phyloP scores from a whole-genome alignment of 2,888 invertebrate genomes.

The Volucella zonaria region DNA sequence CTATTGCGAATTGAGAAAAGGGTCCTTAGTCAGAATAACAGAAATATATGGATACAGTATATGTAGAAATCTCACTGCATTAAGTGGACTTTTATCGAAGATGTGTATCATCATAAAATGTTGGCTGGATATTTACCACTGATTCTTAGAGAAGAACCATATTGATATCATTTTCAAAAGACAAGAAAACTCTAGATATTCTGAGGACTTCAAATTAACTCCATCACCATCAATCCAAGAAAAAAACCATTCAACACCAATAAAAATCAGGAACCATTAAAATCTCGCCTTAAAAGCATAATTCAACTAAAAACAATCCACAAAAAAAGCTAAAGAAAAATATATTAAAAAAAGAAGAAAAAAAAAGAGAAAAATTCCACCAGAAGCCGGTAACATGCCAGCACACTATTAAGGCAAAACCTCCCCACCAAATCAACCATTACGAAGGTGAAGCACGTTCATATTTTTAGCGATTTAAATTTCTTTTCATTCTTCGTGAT shows the following conservation, averaged over 20 bases:
- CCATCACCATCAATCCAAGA: neutral
- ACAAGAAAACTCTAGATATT: neutral
- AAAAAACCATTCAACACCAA: conserved; percentile 8
- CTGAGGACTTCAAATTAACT: conserved; percentile 10
- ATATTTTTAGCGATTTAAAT: conserved; percentile 60
- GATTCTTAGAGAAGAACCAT: too few relatives aligned
- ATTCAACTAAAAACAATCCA: conserved; percentile 15
- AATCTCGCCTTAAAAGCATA: conserved; percentile 24
- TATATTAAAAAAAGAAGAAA: neutral
- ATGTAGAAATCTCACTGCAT: neutral
- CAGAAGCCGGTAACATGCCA: conserved; percentile 11
- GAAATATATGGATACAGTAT: neutral
- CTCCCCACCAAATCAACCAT: conserved; percentile 33
- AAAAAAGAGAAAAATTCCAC: neutral
- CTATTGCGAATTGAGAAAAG: neutral
- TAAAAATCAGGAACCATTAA: conserved; percentile 24
- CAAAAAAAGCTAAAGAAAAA: neutral
- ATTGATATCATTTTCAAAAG: too few relatives aligned
- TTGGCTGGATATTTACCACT: too few relatives aligned
- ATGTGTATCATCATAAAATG: too few relatives aligned
- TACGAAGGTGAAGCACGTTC: conserved; percentile 56
- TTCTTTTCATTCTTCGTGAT: conserved; percentile 36
- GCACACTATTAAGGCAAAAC: conserved; percentile 33
- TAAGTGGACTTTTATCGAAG: too few relatives aligned
- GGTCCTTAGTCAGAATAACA: too few relatives aligned